These are phyloP conservation scores for Picathartes gymnocephalus DNA, from an alignment of 2,113 vertebrate genomes.

Conservation along the genomic window DNA sequence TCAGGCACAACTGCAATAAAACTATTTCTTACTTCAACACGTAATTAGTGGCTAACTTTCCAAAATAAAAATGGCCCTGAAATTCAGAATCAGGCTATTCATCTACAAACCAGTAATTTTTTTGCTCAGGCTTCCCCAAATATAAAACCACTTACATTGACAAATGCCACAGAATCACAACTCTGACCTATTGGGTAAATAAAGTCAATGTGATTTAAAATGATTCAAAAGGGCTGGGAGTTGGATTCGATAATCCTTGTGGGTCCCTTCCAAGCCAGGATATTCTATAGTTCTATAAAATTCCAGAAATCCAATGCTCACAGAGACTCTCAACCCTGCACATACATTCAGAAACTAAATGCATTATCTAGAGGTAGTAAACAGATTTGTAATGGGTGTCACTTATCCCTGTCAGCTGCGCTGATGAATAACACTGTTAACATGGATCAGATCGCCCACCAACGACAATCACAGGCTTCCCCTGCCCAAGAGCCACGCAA, in stretches of 20 bases:
- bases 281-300: not conserved
- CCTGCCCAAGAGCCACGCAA: constrained; percentile 9
- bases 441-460: constrained; percentile 12
- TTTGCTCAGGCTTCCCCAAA: not conserved
- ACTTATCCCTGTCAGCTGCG: not conserved
- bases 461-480: not conserved
- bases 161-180: not conserved
- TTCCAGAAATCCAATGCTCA: not conserved
- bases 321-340: not conserved
- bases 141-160: not conserved
- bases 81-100: not conserved
- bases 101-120: not conserved
- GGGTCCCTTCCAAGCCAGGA: not conserved
- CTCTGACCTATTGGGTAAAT: not conserved
- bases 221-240: not conserved
- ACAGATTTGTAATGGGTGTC: not conserved
- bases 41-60: not conserved
- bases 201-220: not conserved
- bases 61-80: not conserved
- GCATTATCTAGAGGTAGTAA: not conserved
- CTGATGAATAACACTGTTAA: not conserved
- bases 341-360: not conserved
- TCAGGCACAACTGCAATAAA: not conserved
- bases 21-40: not conserved
- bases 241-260: not conserved